These are phyloP conservation scores for Fistularia tabacaria DNA, from an alignment of 2,797 vertebrate species.

Conservation along the genomic window DNA sequence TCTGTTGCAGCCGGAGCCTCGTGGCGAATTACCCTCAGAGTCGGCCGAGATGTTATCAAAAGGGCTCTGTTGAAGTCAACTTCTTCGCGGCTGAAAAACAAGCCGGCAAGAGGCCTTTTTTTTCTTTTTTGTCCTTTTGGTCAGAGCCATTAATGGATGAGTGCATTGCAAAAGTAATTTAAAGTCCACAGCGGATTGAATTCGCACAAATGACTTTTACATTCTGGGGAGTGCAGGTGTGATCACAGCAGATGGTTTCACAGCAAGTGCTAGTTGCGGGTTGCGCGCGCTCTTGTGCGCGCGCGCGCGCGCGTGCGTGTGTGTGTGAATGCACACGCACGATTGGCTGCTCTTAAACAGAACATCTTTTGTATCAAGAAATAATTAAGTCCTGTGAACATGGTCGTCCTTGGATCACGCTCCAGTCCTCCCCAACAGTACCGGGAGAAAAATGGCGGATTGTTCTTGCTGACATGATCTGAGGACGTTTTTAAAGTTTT, in stretches of 20 bases:
- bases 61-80: slow-evolving; percentile 3
- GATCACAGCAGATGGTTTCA: no score
- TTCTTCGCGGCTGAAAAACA: no score
- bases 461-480: no score
- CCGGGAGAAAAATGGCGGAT: no score
- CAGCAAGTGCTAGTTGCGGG: not conserved
- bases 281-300: slow-evolving; percentile 1
- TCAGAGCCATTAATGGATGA: no score
- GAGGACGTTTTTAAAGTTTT: no score
- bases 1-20: slow-evolving; percentile 29
- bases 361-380: slow-evolving; percentile 20
- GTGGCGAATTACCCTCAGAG: slow-evolving; percentile 28
- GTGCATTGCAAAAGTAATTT: no score
- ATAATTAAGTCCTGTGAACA: slow-evolving; percentile 21
- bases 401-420: slow-evolving; percentile 15
- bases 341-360: not conserved
- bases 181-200: no score
- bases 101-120: no score
- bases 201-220: no score
- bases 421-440: not conserved
- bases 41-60: slow-evolving; percentile 39
- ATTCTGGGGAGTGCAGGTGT: no score
- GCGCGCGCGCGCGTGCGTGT: slow-evolving; percentile 9
- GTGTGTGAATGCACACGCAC: not conserved
- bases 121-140: no score